These are phyloP conservation scores for Germaria angustata DNA, from an alignment of 2,888 invertebrate genomes.

Conservation along the genomic window DNA sequence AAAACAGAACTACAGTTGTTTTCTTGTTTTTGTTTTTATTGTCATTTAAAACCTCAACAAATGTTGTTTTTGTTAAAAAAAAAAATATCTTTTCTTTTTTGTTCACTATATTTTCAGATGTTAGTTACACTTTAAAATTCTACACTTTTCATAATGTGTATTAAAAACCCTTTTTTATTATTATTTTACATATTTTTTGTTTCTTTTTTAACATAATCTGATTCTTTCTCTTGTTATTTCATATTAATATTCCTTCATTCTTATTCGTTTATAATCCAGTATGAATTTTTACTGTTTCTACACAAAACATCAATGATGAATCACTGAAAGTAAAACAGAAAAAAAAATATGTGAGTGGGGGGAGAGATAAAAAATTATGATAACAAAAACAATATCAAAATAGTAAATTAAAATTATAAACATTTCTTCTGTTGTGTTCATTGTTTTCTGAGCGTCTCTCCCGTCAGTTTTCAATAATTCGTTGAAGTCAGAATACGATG, in stretches of 20 bases:
- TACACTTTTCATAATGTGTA: slow-evolving; percentile 29
- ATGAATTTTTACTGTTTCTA: background rate
- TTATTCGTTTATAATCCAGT: background rate
- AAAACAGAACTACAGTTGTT: background rate
- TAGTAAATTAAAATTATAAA: slow-evolving; percentile 10
- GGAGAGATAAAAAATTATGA: slow-evolving; percentile 20
- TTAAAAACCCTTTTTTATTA: slow-evolving; percentile 10
- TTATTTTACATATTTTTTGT: background rate
- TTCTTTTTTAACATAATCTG: background rate
- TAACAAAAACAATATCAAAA: slow-evolving; percentile 19
- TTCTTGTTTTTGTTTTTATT: background rate
- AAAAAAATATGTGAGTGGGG: slow-evolving; percentile 9
- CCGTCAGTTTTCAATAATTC: background rate
- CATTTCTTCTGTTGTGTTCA: background rate
- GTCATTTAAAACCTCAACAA: slow-evolving; percentile 13
- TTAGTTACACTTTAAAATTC: slow-evolving; percentile 28
- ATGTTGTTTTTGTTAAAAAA: background rate
- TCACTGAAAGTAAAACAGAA: slow-evolving; percentile 42
- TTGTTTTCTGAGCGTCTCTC: background rate
- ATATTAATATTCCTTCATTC: slow-evolving; percentile 15
- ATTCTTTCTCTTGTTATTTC: slow-evolving; percentile 12
- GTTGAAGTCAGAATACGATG: background rate
- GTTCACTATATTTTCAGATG: slow-evolving; percentile 7
- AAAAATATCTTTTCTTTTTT: background rate
- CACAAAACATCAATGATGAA: slow-evolving; percentile 33